Conservation (phyloP, 1,140 invertebrate species). For the Thereuonema tuberculata region DNA sequence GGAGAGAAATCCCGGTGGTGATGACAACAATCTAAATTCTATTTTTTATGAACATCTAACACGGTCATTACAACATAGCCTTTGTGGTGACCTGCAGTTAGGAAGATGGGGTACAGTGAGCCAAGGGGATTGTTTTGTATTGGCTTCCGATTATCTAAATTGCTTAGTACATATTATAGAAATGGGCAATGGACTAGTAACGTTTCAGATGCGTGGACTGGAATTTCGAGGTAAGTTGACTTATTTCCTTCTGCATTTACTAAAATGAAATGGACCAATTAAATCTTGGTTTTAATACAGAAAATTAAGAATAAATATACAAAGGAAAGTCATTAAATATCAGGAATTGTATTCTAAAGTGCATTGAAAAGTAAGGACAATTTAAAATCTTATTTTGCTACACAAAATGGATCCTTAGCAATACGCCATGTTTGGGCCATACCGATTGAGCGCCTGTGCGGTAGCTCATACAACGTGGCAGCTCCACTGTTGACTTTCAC, state of each 20-base stretch:
- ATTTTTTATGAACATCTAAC: slow-evolving; percentile 99
- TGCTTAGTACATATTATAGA: slow-evolving; percentile 96
- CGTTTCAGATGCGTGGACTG: slow-evolving; percentile 91
- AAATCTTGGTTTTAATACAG: not conserved
- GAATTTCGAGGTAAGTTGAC: slow-evolving; percentile 85
- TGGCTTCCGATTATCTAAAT: slow-evolving; percentile 94
- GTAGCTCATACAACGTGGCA: not conserved
- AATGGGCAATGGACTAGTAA: slow-evolving; percentile 94
- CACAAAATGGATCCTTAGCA: not conserved
- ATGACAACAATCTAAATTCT: slow-evolving; percentile 98
- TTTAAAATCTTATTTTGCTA: not conserved
- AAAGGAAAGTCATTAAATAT: not conserved
- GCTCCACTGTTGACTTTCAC: not conserved
- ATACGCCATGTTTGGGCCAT: not conserved
- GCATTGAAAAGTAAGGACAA: not conserved
- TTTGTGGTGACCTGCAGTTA: slow-evolving; percentile 85
- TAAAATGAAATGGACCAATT: not conserved
- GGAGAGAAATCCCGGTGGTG: slow-evolving; percentile 85
- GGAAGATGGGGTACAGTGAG: slow-evolving; percentile 83
- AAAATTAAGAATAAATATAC: not conserved
- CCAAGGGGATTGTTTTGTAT: slow-evolving; percentile 93
- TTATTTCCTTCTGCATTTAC: not conserved
- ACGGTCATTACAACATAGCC: slow-evolving; percentile 83
- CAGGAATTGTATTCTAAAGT: too few species aligned
- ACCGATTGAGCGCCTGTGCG: not conserved